Evolutionary conservation across 64 coral and sea anemone species (phyloP), one percentile per base, ranked within the genome.

Genomic region (Porites australiensis): DNA sequence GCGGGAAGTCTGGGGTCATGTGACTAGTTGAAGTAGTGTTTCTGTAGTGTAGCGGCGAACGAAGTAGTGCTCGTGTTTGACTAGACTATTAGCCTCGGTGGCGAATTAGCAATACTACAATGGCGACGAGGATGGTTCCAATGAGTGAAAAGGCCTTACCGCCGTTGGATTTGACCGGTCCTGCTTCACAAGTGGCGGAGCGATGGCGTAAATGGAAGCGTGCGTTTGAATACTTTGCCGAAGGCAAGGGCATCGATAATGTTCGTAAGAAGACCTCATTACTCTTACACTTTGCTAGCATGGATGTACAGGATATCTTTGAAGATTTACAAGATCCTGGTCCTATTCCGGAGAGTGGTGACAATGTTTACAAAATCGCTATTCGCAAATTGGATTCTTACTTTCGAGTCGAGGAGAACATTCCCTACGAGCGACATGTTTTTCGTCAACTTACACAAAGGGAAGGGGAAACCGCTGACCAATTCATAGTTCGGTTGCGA

Each of bases 341-440:
- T 43, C 92, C 85, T 14, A 44, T 81, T 2, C 47, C 85, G 4
- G 85, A 22, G 14, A 27, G 44, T 6, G 50, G 54, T 16, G 74
- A 93, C 53, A 23, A 87, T 68, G 83, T 37, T 13, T 82, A 61
- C 43, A 72, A 88, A 13, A 65, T 87, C 86, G 83, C 60, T 5
- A 79, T 93, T 78, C 46, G 91, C 58, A 93, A 93, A 49, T 83
- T 87, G 44, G 82, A 93, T 69, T 22, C 20, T 15, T 51, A 87
- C 48, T 93, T 93, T 75, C 54, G 48, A 23, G 59, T 46, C 1
- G 61, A 93, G 27, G 84, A 88, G 52, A 93, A 74, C 22, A 55
- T 85, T n/a, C n/a, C n/a, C n/a, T n/a, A n/a, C n/a, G n/a, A n/a
- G n/a, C n/a, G n/a, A n/a, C n/a, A n/a, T n/a, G 64, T 81, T 87